These are phyloP conservation scores for Pangasius macronema DNA, from an alignment of 2,797 vertebrate species.

Conservation along the genomic window DNA sequence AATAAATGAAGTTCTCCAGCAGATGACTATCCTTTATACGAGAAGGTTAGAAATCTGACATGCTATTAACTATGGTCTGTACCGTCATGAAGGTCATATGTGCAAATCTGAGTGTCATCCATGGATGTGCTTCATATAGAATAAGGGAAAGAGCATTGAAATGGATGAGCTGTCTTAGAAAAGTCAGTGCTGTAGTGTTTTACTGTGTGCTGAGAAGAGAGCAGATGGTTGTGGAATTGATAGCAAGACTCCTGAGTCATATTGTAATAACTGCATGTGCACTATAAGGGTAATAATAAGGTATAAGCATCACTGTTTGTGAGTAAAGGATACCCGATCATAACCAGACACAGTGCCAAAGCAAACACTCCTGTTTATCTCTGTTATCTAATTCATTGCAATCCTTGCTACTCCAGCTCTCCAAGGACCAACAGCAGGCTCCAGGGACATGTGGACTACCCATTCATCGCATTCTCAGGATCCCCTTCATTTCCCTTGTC, in stretches of 20 bases:
- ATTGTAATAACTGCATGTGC: neutral
- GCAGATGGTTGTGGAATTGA: neutral
- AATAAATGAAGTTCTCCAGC: neutral
- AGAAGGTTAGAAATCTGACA: neutral
- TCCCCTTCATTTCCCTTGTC: conserved; percentile 11
- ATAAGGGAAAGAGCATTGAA: neutral
- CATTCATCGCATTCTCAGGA: conserved; percentile 6
- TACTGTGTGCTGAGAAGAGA: neutral
- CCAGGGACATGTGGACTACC: conserved; percentile 20
- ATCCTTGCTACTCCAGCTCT: neutral
- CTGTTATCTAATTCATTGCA: neutral
- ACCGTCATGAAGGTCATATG: neutral
- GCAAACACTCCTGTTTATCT: neutral
- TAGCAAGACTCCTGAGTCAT: neutral
- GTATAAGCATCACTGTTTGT: conserved; percentile 7
- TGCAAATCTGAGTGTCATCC: conserved; percentile 2
- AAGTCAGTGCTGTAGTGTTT: neutral
- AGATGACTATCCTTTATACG: neutral
- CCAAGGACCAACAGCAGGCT: neutral
- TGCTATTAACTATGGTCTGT: neutral
- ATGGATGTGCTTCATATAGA: neutral
- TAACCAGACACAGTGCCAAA: conserved; percentile 49
- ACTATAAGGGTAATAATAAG: neutral
- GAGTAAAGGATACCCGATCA: conserved; percentile 56
- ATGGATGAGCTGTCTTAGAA: neutral